Conservation (phyloP, 2,797 vertebrate genomes). For the Lutjanus campechanus region DNA sequence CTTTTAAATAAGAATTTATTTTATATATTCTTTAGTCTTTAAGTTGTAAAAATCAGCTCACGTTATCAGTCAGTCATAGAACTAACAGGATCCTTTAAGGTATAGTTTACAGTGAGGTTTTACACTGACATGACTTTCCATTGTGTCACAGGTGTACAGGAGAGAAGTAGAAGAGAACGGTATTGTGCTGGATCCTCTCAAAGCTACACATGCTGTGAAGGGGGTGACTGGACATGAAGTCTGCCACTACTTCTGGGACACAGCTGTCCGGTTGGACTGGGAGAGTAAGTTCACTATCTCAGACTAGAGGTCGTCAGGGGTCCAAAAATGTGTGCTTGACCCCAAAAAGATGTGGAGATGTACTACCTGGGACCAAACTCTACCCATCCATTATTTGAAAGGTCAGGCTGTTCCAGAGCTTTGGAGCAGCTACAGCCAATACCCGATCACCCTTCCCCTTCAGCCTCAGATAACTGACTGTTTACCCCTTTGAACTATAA, state of each 20-base stretch:
- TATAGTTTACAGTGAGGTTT: background rate
- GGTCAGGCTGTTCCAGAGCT: too few relatives aligned
- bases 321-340: too few relatives aligned
- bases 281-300: conserved; percentile 89
- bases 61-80: background rate
- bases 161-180: conserved; percentile 98
- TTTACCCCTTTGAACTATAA: too few relatives aligned
- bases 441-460: too few relatives aligned
- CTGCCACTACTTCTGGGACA: conserved; percentile 98
- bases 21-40: background rate
- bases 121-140: background rate
- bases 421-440: too few relatives aligned
- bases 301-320: too few relatives aligned
- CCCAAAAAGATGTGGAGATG: too few relatives aligned
- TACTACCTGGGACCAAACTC: too few relatives aligned
- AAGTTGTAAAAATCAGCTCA: background rate
- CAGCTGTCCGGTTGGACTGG: conserved; percentile 95
- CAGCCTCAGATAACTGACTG: too few relatives aligned
- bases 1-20: background rate
- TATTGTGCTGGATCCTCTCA: conserved; percentile 96
- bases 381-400: too few relatives aligned
- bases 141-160: conserved; percentile 91
- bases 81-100: background rate
- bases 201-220: conserved; percentile 96
- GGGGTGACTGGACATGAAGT: conserved; percentile 98